Conservation (phyloP, 1,140 invertebrate genomes). For the Bombyx mandarina region DNA sequence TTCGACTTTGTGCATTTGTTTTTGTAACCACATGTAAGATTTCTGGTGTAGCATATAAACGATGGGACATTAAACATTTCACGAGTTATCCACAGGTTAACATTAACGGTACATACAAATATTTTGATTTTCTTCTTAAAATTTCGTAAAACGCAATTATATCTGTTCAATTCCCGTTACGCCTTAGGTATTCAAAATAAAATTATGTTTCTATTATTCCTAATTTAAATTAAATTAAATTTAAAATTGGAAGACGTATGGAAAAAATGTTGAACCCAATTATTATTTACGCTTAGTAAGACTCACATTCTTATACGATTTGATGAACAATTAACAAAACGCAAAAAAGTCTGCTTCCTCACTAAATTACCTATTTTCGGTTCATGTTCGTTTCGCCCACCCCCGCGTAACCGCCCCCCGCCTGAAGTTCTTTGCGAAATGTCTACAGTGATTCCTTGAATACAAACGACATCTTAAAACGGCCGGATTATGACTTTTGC, state of each 20-base stretch:
- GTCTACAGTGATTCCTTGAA: constrained; percentile 71
- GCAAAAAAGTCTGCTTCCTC: constrained; percentile 31
- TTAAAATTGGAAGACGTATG: no score
- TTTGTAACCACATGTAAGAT: no score
- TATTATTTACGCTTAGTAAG: not conserved
- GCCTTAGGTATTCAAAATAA: not conserved
- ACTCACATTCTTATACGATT: not conserved
- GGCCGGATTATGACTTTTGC: constrained; percentile 56
- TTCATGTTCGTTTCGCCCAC: constrained; percentile 37
- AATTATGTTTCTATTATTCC: no score
- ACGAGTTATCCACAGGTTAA: not conserved
- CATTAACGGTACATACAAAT: not conserved
- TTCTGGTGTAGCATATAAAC: no score
- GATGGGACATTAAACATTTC: no score
- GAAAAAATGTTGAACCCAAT: no score
- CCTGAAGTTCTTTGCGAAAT: constrained; percentile 58
- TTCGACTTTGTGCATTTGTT: no score
- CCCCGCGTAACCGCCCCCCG: constrained; percentile 19
- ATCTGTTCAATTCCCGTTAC: no score
- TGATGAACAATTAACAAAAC: no score
- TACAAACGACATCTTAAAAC: constrained; percentile 68
- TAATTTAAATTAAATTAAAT: no score
- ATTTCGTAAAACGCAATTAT: not conserved
- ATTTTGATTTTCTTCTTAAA: constrained; percentile 3
- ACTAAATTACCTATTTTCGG: constrained; percentile 50